phyloP scores from a whole-genome alignment of 2,888 invertebrate species.

The Eurois occulta region DNA sequence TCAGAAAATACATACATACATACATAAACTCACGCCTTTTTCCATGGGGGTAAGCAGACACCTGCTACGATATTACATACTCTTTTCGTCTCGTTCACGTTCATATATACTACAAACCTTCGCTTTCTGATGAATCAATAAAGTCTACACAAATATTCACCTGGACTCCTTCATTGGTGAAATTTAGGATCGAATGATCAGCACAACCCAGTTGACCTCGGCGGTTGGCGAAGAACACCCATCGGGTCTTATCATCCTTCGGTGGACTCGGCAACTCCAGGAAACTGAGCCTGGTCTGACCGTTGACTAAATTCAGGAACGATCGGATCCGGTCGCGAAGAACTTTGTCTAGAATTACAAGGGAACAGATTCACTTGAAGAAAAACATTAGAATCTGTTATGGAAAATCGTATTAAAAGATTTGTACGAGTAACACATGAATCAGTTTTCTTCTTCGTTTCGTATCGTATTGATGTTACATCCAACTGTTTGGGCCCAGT shows the following conservation, averaged over 20 bases:
- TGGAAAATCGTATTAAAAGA: background rate
- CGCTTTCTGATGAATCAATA: background rate
- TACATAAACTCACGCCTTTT: background rate
- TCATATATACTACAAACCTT: background rate
- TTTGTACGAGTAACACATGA: background rate
- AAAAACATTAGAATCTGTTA: background rate
- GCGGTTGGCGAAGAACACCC: conserved; percentile 83
- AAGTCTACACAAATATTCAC: conserved; percentile 61
- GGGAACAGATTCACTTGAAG: background rate
- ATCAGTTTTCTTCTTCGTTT: background rate
- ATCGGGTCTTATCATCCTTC: conserved; percentile 71
- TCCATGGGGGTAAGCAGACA: too few species aligned
- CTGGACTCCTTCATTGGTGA: conserved; percentile 80
- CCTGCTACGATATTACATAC: too few species aligned
- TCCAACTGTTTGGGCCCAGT: background rate
- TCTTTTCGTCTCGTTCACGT: background rate
- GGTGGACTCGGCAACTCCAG: conserved; percentile 78
- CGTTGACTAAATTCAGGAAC: conserved; percentile 73
- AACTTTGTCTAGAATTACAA: conserved; percentile 73
- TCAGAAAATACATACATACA: background rate
- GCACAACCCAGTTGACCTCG: conserved; percentile 75
- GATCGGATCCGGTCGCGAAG: conserved; percentile 79
- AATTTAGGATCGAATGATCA: conserved; percentile 75
- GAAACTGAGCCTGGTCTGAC: conserved; percentile 75
- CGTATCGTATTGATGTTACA: background rate